Percentiles rank a stretch among this genome's conserved stretches.
These are phyloP conservation scores for Luperina testacea DNA, from an alignment of 2,888 invertebrate species.

Conservation along the genomic window DNA sequence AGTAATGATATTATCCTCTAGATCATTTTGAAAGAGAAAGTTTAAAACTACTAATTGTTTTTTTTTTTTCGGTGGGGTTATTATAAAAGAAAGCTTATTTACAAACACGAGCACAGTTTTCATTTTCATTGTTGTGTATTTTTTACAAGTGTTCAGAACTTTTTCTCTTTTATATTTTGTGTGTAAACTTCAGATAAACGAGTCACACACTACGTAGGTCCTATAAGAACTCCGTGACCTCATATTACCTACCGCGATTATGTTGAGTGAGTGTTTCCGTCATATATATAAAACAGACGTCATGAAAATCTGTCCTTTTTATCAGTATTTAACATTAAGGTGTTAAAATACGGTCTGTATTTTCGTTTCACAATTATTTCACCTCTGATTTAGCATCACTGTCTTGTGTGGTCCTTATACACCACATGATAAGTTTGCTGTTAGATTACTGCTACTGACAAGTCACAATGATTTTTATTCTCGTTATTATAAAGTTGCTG, in stretches of 20 bases:
- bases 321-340: too few species aligned
- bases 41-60: slow-evolving; percentile 14
- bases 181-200: neutral
- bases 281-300: too few species aligned
- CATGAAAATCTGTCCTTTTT: too few species aligned
- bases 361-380: too few species aligned
- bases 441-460: too few species aligned
- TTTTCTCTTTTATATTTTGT: neutral
- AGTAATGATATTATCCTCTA: slow-evolving; percentile 32
- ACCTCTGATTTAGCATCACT: too few species aligned
- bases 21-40: slow-evolving; percentile 30
- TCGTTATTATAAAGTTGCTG: too few species aligned
- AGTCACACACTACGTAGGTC: neutral
- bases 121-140: neutral
- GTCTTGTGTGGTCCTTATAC: too few species aligned
- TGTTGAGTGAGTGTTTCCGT: too few species aligned
- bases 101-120: neutral
- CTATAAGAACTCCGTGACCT: neutral
- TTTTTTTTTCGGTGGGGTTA: neutral
- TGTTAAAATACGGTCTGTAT: too few species aligned
- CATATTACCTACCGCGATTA: neutral
- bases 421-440: too few species aligned
- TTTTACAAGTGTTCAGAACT: neutral
- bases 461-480: too few species aligned
- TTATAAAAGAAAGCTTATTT: neutral